Base-by-base conservation (phyloP, 2,888 invertebrate genomes). In the Xestia rhomboidea region DNA sequence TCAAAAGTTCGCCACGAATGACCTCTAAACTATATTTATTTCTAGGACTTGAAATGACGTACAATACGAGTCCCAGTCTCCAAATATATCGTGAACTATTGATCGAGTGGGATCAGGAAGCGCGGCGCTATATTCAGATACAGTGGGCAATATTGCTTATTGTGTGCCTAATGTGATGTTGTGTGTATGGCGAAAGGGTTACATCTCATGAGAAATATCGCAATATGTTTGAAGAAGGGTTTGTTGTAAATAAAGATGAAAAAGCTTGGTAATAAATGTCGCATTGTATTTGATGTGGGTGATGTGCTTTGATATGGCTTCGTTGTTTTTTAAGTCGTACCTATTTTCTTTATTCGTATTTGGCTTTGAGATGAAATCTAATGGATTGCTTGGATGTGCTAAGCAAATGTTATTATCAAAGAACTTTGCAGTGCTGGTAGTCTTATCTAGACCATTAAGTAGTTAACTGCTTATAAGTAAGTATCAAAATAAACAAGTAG, bases 31-130 rank as follows among this genome's bases (percentile, higher is more conserved):
- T 69, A 64, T 30, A 27, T 66, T 44, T 72, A 72, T 74, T 79
- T 66, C 13, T 79, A 74, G 87, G 18, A 63, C n/a, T 73, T 64
- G 27, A 34, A 71, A 70, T 80, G 8, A 44, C 38, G 66, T 69
- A 54, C 57, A 68, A 71, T 76, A 69, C 1, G 27, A 86, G 51
- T 51, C 73, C 73, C 57, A 24, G 27, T 49, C 73, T 68, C 85
- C 72, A 77, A 85, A 85, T 84, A 75, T 87, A 85, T 73, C 57
- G 62, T 60, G 41, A 84, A 75, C 87, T 84, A 84, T 84, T 87
- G 83, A 84, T 84, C 83, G 74, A 73, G 79, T 70, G 57, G 13
- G 57, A 73, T 73, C 74, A 69, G 84, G 30, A 76, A 68, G 49
- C 69, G 41, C 44, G 54, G 60, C 62, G 63, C 64, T 44, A 68